Conservation (phyloP, 2,888 invertebrate genomes). For the Microctonus aethiopoides region DNA sequence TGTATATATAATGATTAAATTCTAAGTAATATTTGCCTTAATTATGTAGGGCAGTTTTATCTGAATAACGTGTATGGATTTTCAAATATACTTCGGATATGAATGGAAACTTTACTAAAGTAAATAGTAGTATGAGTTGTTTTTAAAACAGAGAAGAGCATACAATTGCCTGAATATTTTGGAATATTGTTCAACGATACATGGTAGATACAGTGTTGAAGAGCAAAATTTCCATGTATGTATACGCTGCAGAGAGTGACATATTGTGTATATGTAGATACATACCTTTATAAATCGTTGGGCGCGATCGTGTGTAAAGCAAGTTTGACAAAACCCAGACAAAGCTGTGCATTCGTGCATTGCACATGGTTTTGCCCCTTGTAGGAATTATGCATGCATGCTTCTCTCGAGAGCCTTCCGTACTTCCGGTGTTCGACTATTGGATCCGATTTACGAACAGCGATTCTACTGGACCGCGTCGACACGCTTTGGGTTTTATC, state of each 20-base stretch:
- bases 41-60: too few species aligned
- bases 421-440: constrained; percentile 44
- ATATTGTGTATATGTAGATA: constrained; percentile 9
- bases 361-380: constrained; percentile 36
- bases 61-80: too few species aligned
- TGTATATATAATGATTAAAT: too few species aligned
- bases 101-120: too few species aligned
- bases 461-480: constrained; percentile 41
- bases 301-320: constrained; percentile 36
- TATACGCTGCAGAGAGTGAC: background rate
- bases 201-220: too few species aligned
- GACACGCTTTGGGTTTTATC: constrained; percentile 54
- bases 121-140: too few species aligned
- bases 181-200: too few species aligned
- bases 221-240: background rate
- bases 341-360: constrained; percentile 20
- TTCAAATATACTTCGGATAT: too few species aligned
- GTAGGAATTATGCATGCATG: constrained; percentile 51
- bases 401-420: constrained; percentile 41
- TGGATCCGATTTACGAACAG: constrained; percentile 36
- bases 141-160: too few species aligned
- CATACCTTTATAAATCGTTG: constrained; percentile 10
- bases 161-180: too few species aligned
- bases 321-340: constrained; percentile 18
- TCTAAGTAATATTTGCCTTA: too few species aligned